Evolutionary conservation across 2,888 invertebrate genomes (phyloP).

Genomic region (Orthonevra nobilis): DNA sequence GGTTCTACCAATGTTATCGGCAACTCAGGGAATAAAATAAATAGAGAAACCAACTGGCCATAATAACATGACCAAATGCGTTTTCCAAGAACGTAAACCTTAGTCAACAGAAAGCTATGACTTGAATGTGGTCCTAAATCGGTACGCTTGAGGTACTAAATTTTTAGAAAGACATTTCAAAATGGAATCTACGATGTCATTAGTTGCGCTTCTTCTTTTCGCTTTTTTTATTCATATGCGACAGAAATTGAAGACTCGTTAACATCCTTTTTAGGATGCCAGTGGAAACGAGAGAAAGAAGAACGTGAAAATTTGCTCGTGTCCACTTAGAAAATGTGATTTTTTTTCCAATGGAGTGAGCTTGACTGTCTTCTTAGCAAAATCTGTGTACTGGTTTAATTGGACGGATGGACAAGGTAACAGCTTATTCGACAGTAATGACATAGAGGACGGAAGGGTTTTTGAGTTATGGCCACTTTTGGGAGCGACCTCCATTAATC

Average conservation of each 20-base stretch:
- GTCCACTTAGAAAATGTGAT: conserved; percentile 59
- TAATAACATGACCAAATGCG: conserved; percentile 22
- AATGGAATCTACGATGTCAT: conserved; percentile 60
- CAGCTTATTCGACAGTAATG: no score
- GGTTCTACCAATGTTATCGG: conserved; percentile 36
- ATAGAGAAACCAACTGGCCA: conserved; percentile 10
- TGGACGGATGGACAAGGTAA: conserved; percentile 45
- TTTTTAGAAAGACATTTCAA: conserved; percentile 37
- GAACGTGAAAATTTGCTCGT: conserved; percentile 50
- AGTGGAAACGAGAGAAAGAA: background rate
- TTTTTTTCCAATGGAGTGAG: conserved; percentile 7
- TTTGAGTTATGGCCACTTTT: no score
- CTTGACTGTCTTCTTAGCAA: conserved; percentile 42
- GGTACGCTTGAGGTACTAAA: conserved; percentile 32
- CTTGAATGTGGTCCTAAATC: no score
- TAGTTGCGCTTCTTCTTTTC: conserved; percentile 34
- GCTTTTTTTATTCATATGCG: conserved; percentile 12
- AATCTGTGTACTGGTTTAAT: conserved; percentile 50
- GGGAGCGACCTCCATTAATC: no score
- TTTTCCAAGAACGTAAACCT: no score
- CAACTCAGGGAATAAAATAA: conserved; percentile 26
- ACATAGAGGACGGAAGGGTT: no score
- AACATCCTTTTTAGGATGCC: conserved; percentile 24
- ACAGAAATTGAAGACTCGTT: conserved; percentile 42
- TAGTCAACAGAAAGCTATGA: no score